Evolutionary conservation across 2,113 vertebrate species (phyloP), one percentile per base, ranked within the genome.

Genomic region (Fukomys damarensis): DNA sequence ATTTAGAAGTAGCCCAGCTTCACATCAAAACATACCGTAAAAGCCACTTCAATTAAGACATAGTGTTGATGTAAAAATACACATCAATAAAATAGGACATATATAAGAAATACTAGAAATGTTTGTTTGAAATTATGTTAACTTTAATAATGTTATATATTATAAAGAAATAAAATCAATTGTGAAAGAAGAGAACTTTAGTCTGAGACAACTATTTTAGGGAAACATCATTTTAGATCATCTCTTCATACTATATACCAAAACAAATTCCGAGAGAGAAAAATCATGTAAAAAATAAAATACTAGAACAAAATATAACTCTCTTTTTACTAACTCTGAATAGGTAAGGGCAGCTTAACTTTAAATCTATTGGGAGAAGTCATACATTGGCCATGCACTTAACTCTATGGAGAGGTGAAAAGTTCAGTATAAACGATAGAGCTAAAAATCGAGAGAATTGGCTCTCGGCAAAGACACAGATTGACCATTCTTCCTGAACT

Each of bases 131-230:
- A n/a, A 26, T 35, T 68, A 61, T 46, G 70, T 54, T 7, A 52
- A 70, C 41, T 89, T 84, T 61, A 96, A 61, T 68, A 95, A 52
- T 20, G n/a, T 28, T 87, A 17, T 24, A 58, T 79, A 89, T 80
- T 85, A 89, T 59, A 16, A 74, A 52, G 28, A 54, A 56, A 14
- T 86, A 41, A 91, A 65, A 77, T 86, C 26, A 89, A 85, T 13
- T 56, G 83, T 5, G 35, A 65, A 65, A 94, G 28, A 77, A 89
- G 61, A 81, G 17, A 56, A 63, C n/a, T 72, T 80, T 56, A 22
- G 9, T 61, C 52, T 86, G 14, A 52, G 9, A 54, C 41, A 91
- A 70, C 56, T 82, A 38, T n/a, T 88, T 46, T 2, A 49, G 24
- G 17, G 54, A 22, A 22, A 87, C 35, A 82, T 74, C 35, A 61